Percentiles rank a stretch among this genome's conserved stretches.
These are phyloP conservation scores for Polyploca ridens DNA, from an alignment of 2,888 invertebrate species.

Conservation along the genomic window DNA sequence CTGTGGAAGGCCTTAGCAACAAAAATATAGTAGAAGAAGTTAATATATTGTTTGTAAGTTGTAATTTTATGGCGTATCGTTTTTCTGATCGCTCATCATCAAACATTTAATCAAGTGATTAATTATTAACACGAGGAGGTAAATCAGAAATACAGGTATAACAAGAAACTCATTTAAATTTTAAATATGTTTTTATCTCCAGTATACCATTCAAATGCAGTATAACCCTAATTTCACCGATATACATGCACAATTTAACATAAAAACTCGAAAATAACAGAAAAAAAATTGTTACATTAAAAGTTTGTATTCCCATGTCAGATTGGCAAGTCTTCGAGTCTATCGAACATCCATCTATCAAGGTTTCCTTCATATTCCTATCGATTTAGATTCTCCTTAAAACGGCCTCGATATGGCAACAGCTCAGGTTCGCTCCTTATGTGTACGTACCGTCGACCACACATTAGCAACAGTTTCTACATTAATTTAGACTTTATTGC, in stretches of 20 bases:
- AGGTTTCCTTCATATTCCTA: constrained; percentile 27
- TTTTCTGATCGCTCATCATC: too few relatives aligned
- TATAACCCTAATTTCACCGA: too few relatives aligned
- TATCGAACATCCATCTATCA: constrained; percentile 39
- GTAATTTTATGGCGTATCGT: too few relatives aligned
- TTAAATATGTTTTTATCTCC: too few relatives aligned
- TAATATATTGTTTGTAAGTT: too few relatives aligned
- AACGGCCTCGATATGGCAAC: constrained; percentile 48
- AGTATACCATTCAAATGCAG: too few relatives aligned
- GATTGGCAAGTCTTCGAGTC: constrained; percentile 29
- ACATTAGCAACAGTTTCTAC: constrained; percentile 4
- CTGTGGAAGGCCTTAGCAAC: constrained; percentile 23
- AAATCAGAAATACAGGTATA: too few relatives aligned
- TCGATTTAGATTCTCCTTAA: constrained; percentile 49
- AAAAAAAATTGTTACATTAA: constrained; percentile 8
- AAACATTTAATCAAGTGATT: not conserved
- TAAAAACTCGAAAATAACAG: constrained; percentile 13
- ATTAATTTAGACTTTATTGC: constrained; percentile 11
- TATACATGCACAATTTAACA: constrained; percentile 15
- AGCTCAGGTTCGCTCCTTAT: constrained; percentile 33
- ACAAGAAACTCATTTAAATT: too few relatives aligned
- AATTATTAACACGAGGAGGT: not conserved
- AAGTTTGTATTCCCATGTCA: constrained; percentile 23
- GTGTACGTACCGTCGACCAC: constrained; percentile 22
- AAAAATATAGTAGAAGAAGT: constrained; percentile 18